Evolutionary conservation across 2,797 vertebrate genomes (phyloP).

Genomic region (Saguinus oedipus): DNA sequence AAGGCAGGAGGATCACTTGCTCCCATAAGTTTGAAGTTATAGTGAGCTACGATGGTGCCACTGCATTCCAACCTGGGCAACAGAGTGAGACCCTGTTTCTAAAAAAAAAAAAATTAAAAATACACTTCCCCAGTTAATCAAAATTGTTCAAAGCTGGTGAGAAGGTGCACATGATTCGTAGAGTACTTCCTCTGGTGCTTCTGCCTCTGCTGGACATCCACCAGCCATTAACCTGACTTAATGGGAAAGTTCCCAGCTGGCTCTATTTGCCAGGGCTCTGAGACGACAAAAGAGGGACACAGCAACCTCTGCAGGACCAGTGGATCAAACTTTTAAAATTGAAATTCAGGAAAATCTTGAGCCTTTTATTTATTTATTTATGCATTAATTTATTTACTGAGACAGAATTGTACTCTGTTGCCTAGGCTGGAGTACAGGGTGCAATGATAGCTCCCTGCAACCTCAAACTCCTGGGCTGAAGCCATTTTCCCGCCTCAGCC

Average conservation of each 20-base stretch:
- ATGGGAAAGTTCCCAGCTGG: not conserved
- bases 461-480: not conserved
- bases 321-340: not conserved
- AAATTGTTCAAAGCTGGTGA: not conserved
- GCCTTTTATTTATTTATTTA: not conserved
- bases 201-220: not conserved
- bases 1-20: not conserved
- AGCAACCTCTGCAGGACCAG: not conserved
- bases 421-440: not conserved
- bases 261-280: not conserved
- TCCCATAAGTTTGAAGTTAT: not conserved
- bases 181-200: not conserved
- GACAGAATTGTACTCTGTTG: not conserved
- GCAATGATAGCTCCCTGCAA: not conserved
- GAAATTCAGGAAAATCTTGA: not conserved
- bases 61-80: not conserved
- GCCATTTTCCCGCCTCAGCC: not conserved
- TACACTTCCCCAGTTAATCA: not conserved
- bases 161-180: not conserved
- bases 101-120: not conserved
- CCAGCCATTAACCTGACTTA: not conserved
- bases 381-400: not conserved
- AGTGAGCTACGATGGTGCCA: not conserved
- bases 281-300: not conserved
- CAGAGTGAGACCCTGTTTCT: not conserved